These are phyloP conservation scores for Lacanobia wlatinum DNA, from an alignment of 2,888 invertebrate genomes.

Conservation along the genomic window DNA sequence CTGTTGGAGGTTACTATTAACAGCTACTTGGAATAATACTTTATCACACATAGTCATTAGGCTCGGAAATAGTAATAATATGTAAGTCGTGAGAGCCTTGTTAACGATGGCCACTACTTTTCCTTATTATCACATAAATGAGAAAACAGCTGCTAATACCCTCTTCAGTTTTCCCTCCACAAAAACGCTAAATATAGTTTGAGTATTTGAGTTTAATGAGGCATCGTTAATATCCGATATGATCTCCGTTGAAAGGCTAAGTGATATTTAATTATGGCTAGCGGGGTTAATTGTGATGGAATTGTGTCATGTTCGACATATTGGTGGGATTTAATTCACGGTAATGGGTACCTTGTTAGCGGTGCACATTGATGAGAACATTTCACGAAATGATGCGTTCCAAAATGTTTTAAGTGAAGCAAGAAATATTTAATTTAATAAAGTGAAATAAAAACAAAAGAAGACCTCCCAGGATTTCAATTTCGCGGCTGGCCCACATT, in stretches of 20 bases:
- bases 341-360: constrained; percentile 38
- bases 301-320: constrained; percentile 54
- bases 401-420: constrained; percentile 2
- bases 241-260: constrained; percentile 58
- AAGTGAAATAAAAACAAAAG: constrained; percentile 17
- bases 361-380: neutral
- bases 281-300: constrained; percentile 52
- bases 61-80: constrained; percentile 7
- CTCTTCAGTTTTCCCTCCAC: constrained; percentile 16
- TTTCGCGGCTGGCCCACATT: constrained; percentile 15
- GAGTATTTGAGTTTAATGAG: constrained; percentile 50
- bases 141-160: constrained; percentile 11
- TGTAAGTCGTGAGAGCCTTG: neutral
- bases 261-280: constrained; percentile 60
- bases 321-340: constrained; percentile 25
- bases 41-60: constrained; percentile 12
- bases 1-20: no score
- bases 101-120: constrained; percentile 1
- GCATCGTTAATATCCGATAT: constrained; percentile 58
- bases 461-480: constrained; percentile 49
- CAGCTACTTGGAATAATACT: constrained; percentile 25
- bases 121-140: constrained; percentile 10
- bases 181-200: constrained; percentile 19
- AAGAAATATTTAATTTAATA: neutral
- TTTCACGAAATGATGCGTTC: neutral